Conservation (phyloP, 2,888 invertebrate genomes). For the Zaprionus bogoriensis region DNA sequence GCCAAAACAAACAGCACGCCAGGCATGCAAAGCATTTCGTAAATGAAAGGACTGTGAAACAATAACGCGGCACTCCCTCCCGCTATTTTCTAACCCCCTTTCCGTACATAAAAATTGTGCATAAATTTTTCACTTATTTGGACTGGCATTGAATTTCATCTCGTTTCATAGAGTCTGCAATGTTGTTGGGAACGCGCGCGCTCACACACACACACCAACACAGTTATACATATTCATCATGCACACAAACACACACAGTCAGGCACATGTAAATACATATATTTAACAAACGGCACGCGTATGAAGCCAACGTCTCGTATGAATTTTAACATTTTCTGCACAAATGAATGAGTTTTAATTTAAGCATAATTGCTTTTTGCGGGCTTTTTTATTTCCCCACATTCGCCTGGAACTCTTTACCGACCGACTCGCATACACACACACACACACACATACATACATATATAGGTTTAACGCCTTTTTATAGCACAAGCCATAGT, state of each 20-base stretch:
- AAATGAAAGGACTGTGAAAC: constrained; percentile 36
- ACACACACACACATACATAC: neutral
- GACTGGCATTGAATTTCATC: constrained; percentile 67
- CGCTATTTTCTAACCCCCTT: neutral
- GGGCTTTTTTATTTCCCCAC: constrained; percentile 38
- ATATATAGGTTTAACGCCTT: constrained; percentile 27
- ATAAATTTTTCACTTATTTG: constrained; percentile 71
- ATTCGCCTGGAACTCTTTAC: constrained; percentile 32
- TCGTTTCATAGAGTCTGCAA: constrained; percentile 50
- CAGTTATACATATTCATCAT: constrained; percentile 25
- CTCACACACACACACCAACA: constrained; percentile 5
- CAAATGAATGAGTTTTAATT: constrained; percentile 79
- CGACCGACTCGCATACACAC: too few species aligned
- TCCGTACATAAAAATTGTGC: constrained; percentile 40
- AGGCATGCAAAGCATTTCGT: constrained; percentile 52
- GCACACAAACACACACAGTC: constrained; percentile 5
- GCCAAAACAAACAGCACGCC: constrained; percentile 39
- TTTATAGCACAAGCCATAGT: too few species aligned
- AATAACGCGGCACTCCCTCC: constrained; percentile 7
- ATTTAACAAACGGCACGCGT: constrained; percentile 27
- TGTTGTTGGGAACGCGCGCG: constrained; percentile 28
- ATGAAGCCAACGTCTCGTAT: constrained; percentile 48
- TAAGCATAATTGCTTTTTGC: constrained; percentile 77
- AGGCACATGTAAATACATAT: constrained; percentile 13
- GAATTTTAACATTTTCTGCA: constrained; percentile 64